Conservation (phyloP, 2,888 invertebrate species). For the Athrips mouffetella region DNA sequence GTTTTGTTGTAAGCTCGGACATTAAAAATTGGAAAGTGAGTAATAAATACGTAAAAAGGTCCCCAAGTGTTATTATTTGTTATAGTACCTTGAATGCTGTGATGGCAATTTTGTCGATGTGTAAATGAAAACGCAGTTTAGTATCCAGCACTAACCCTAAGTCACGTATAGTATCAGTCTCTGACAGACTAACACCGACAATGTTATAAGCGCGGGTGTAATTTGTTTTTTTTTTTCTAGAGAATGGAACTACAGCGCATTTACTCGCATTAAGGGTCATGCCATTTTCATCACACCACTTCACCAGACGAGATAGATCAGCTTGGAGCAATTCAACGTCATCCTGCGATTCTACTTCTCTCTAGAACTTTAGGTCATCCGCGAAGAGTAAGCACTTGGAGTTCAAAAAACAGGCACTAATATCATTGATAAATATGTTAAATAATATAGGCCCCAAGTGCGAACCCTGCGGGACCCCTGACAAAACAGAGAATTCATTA, state of each 20-base stretch:
- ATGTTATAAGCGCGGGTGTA: background rate
- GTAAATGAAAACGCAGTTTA: no score
- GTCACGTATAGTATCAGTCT: background rate
- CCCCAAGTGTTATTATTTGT: no score
- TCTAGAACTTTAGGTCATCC: background rate
- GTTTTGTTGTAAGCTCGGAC: no score
- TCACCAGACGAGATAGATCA: background rate
- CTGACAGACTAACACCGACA: background rate
- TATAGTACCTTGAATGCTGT: no score
- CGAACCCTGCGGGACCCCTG: background rate
- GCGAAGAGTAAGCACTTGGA: background rate
- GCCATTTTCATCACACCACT: no score
- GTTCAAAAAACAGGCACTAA: background rate
- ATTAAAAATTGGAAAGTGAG: no score
- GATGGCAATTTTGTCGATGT: no score
- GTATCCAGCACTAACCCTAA: no score
- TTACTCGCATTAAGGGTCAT: no score
- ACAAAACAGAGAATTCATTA: background rate
- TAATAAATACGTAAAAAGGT: no score
- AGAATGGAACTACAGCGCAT: background rate
- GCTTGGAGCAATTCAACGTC: background rate
- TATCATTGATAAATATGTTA: constrained; percentile 1
- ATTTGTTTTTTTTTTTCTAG: background rate
- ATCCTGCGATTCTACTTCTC: background rate
- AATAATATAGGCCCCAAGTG: background rate